These are phyloP conservation scores for Heliopora coerulea DNA, from an alignment of 92 coral and sea anemone species.

Conservation along the genomic window DNA sequence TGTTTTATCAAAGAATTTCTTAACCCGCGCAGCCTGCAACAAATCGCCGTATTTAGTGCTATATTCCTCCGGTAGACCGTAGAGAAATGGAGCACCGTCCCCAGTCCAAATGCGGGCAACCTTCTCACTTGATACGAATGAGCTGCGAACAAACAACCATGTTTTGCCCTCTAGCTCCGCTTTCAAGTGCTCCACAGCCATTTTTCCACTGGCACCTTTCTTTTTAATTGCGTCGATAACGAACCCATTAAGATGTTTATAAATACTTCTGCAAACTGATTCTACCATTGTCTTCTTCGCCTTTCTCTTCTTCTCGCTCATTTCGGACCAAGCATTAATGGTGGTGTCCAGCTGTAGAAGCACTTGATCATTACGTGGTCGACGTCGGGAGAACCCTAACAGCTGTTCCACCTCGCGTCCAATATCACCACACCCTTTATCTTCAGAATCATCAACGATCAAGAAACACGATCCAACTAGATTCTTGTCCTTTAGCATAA, in stretches of 20 bases:
- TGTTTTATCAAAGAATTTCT: slow-evolving; percentile 26
- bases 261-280: slow-evolving; percentile 65
- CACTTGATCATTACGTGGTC: no score
- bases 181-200: background rate
- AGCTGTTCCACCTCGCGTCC: no score
- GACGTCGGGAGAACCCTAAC: no score
- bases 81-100: slow-evolving; percentile 70
- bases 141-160: slow-evolving; percentile 61
- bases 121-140: slow-evolving; percentile 52
- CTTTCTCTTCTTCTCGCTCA: slow-evolving; percentile 56
- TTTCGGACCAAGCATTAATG: slow-evolving; percentile 67
- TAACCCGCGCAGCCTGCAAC: slow-evolving; percentile 53
- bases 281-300: slow-evolving; percentile 61
- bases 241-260: slow-evolving; percentile 62
- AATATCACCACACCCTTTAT: no score
- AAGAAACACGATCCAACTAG: no score
- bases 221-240: slow-evolving; percentile 63
- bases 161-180: slow-evolving; percentile 22
- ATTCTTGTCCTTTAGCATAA: no score
- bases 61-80: slow-evolving; percentile 52
- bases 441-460: no score
- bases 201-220: slow-evolving; percentile 57
- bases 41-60: slow-evolving; percentile 38
- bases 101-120: slow-evolving; percentile 71
- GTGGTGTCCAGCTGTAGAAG: no score